Conservation (phyloP, 2,113 vertebrate species). For the Albula goreensis region DNA sequence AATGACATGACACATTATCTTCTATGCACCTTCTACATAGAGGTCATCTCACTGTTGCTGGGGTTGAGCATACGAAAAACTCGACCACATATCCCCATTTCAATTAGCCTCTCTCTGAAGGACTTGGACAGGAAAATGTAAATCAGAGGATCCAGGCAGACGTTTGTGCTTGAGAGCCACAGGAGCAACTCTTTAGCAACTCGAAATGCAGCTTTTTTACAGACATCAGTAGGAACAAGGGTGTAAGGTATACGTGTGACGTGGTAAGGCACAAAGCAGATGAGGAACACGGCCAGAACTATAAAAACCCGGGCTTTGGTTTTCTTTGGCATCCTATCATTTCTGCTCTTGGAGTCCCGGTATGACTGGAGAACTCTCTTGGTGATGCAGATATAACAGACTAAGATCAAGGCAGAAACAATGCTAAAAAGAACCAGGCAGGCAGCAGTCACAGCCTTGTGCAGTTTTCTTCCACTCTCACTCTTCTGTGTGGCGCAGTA, state of each 20-base stretch:
- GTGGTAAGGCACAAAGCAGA: constrained; percentile 73
- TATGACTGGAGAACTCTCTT: constrained; percentile 74
- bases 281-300: constrained; percentile 71
- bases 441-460: constrained; percentile 68
- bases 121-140: constrained; percentile 71
- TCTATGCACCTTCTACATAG: no score
- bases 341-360: constrained; percentile 62
- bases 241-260: constrained; percentile 70
- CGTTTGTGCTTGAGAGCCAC: constrained; percentile 71
- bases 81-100: no score
- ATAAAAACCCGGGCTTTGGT: constrained; percentile 71
- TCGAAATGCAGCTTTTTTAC: constrained; percentile 60
- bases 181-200: constrained; percentile 67
- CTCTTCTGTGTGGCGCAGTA: constrained; percentile 70
- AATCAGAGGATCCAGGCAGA: constrained; percentile 74
- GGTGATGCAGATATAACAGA: constrained; percentile 76
- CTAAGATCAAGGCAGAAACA: constrained; percentile 62
- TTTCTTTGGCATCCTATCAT: constrained; percentile 49
- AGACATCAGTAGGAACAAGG: constrained; percentile 66
- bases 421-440: constrained; percentile 72
- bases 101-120: constrained; percentile 63
- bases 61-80: no score
- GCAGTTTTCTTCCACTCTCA: constrained; percentile 60
- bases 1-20: no score
- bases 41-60: no score